phyloP scores from a whole-genome alignment of 1,140 invertebrate species.

The Halyomorpha halys region DNA sequence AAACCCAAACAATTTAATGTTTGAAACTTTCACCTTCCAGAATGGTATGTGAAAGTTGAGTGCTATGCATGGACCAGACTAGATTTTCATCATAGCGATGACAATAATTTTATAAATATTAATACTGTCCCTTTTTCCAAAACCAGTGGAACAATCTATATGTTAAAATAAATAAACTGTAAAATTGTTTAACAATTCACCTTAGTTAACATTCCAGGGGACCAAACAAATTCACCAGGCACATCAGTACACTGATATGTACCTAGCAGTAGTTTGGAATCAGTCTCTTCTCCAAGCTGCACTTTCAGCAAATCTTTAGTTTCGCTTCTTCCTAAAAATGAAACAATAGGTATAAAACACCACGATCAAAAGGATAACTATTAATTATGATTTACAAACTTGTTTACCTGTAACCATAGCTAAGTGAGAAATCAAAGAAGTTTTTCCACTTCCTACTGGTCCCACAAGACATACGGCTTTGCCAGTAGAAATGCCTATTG shows the following conservation, averaged over 20 bases:
- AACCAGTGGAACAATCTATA: no score
- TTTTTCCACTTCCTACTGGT: conserved; percentile 90
- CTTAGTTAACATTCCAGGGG: conserved; percentile 79
- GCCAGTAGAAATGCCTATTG: conserved; percentile 57
- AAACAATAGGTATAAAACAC: neutral
- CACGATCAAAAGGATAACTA: neutral
- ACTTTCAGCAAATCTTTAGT: conserved; percentile 53
- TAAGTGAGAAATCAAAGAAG: conserved; percentile 77
- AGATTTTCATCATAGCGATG: no score
- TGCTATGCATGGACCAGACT: no score
- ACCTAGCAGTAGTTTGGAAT: conserved; percentile 88
- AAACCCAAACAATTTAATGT: no score
- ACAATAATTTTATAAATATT: no score
- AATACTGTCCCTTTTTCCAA: no score
- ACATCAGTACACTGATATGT: conserved; percentile 92
- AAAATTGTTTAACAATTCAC: conserved; percentile 39
- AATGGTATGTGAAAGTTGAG: no score
- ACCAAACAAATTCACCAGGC: conserved; percentile 95
- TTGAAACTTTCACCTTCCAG: no score
- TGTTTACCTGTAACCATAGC: conserved; percentile 59
- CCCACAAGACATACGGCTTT: conserved; percentile 79
- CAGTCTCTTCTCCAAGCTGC: conserved; percentile 95
- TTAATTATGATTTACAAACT: neutral
- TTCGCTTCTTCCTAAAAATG: neutral
- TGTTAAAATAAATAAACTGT: no score